A percentile compares a stretch with the other conserved stretches of the same genome.
phyloP scores from a whole-genome alignment of 2,888 invertebrate genomes.

The Cerceris ruficornis region DNA sequence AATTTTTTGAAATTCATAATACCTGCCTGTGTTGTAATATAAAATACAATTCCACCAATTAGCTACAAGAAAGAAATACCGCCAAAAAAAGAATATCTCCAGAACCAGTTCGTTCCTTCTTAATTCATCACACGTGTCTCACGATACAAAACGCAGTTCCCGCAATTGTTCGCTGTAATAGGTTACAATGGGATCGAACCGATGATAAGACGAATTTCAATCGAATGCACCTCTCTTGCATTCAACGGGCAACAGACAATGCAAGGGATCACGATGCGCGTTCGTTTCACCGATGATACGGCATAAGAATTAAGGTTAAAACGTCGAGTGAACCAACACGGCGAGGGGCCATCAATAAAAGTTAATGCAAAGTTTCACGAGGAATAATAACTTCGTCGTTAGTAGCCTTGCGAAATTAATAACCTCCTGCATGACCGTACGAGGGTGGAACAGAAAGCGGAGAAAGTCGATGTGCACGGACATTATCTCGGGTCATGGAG shows the following conservation, averaged over 20 bases:
- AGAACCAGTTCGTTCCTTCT: too few relatives aligned
- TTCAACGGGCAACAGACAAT: constrained; percentile 15
- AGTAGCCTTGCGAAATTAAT: constrained; percentile 57
- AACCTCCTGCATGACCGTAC: constrained; percentile 36
- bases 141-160: too few relatives aligned
- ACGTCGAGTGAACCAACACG: constrained; percentile 8
- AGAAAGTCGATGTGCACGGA: constrained; percentile 53
- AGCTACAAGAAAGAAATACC: too few relatives aligned
- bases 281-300: constrained; percentile 31
- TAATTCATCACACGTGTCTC: too few relatives aligned
- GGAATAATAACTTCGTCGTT: constrained; percentile 48
- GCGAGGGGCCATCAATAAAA: constrained; percentile 41
- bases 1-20: too few relatives aligned
- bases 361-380: constrained; percentile 51
- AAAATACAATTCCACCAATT: too few relatives aligned
- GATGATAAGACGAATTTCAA: neutral
- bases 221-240: neutral
- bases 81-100: too few relatives aligned
- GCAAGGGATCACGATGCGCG: constrained; percentile 11
- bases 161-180: too few relatives aligned
- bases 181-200: too few relatives aligned
- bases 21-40: too few relatives aligned
- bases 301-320: constrained; percentile 45
- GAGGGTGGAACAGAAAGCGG: constrained; percentile 63
- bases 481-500: constrained; percentile 50